Evolutionary conservation across 2,113 vertebrate species (phyloP).

Genomic region (Melospiza georgiana): DNA sequence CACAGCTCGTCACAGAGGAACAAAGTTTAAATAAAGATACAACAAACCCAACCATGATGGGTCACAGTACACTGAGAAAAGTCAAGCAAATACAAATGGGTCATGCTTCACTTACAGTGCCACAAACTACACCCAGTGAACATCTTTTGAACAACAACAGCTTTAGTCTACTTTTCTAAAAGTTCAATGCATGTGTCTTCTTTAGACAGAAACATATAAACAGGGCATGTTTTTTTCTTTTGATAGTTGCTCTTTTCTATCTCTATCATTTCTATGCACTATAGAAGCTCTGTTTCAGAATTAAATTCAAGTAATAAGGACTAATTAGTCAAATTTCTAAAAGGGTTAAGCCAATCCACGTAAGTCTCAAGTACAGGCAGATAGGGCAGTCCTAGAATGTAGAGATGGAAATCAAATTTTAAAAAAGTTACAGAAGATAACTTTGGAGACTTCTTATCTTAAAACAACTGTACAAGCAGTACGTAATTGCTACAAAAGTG

Average conservation of each 20-base stretch:
- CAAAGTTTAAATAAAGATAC: conserved; percentile 41
- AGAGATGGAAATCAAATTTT: background rate
- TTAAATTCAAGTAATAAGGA: background rate
- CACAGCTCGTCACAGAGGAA: conserved; percentile 4
- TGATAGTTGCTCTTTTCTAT: background rate
- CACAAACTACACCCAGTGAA: background rate
- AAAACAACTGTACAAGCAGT: background rate
- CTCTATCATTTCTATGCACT: background rate
- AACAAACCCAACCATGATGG: background rate
- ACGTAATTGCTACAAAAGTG: background rate
- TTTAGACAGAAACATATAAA: background rate
- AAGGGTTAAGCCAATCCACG: background rate
- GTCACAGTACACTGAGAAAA: background rate
- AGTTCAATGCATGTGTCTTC: background rate
- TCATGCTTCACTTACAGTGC: background rate
- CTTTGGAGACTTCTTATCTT: background rate
- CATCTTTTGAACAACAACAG: background rate
- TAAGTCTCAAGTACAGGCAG: background rate
- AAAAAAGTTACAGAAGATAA: background rate
- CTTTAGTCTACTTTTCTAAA: background rate
- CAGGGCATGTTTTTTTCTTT: background rate
- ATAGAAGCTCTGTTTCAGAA: background rate
- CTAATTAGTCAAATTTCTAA: background rate
- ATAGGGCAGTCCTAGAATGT: background rate
- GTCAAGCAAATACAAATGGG: background rate